Base-by-base conservation (phyloP, 1,140 invertebrate genomes). In the Drosophila pruinosa region DNA sequence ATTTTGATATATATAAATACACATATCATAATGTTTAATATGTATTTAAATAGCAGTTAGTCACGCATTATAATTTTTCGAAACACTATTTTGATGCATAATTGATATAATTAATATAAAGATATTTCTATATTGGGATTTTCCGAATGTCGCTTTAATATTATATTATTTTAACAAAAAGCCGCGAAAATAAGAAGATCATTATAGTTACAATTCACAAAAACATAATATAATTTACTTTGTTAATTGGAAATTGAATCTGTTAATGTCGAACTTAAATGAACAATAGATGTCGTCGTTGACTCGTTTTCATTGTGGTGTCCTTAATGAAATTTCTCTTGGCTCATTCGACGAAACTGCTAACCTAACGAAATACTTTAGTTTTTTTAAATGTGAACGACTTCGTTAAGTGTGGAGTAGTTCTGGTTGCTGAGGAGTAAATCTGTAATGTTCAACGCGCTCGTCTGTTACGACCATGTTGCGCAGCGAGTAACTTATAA, bases 271-370 rank as follows among this genome's bases (percentile, higher is more conserved):
- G 7, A 3, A 12, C 4, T 14, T 4, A 12, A 31, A 28, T 26
- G 53, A 57, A 36, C 52, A 47, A 57, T 7, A 65, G 63, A 58
- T 57, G 63, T 19, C 63, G 63, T 41, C 52, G 5, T 5, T 62
- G 8, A 1, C 5, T 2, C 10, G 2, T n/a, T 1, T 3, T 15
- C 8, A 2, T 0, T 2, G 8, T 14, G 31, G 26, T 6, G 6
- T 34, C 21, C 21, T 45, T 45, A 45, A 47, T 22, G 67, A 31
- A 43, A 15, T 10, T 26, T 2, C 28, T 7, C 12, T 7, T 24
- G n/a, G 14, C n/a, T 31, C 47, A 50, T 28, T 26, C n/a, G 2
- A 17, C 26, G 47, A 48, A 17, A 5, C 1, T 28, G 15, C 26
- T 45, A 8, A 17, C 39, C 1, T 28, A 47, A 31, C 17, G 19